Percentiles rank a stretch among this genome's conserved stretches.
Conservation (phyloP, 1,140 invertebrate species). For the Belonocnema kinseyi region DNA sequence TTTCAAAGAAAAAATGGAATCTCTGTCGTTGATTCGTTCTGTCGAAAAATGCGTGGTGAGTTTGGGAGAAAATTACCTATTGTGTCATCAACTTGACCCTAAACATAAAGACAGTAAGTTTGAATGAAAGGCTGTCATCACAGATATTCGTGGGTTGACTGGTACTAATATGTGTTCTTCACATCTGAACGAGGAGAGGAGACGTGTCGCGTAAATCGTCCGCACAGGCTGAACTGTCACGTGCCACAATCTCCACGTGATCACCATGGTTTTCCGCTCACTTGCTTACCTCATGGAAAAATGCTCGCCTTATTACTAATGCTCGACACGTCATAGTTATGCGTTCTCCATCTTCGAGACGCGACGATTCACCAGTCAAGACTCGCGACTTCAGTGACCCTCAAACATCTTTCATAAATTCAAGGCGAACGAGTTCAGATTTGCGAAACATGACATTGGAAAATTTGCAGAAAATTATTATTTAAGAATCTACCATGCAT, state of each 20-base stretch:
- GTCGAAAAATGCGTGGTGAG: too few species aligned
- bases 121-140: too few species aligned
- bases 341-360: not conserved
- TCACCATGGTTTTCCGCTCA: conserved; percentile 20
- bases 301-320: conserved; percentile 35
- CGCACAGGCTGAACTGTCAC: conserved; percentile 11
- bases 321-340: conserved; percentile 47
- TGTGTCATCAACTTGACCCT: too few species aligned
- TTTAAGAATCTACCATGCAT: too few species aligned
- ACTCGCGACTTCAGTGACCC: conserved; percentile 29
- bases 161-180: too few species aligned
- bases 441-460: not conserved
- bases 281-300: conserved; percentile 33
- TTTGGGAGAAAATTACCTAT: too few species aligned
- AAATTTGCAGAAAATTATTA: too few species aligned
- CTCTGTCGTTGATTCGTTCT: too few species aligned
- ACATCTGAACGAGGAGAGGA: conserved; percentile 1
- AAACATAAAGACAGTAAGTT: too few species aligned
- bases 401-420: not conserved
- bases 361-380: conserved; percentile 44
- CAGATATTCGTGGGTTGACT: too few species aligned
- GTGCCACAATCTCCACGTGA: conserved; percentile 23
- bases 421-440: not conserved
- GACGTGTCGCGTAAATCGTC: conserved; percentile 1
- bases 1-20: too few species aligned